Percentiles rank a stretch among this genome's conserved stretches.
Evolutionary conservation across 2,113 vertebrate genomes (phyloP).

Genomic region (Micronycteris hirsuta): DNA sequence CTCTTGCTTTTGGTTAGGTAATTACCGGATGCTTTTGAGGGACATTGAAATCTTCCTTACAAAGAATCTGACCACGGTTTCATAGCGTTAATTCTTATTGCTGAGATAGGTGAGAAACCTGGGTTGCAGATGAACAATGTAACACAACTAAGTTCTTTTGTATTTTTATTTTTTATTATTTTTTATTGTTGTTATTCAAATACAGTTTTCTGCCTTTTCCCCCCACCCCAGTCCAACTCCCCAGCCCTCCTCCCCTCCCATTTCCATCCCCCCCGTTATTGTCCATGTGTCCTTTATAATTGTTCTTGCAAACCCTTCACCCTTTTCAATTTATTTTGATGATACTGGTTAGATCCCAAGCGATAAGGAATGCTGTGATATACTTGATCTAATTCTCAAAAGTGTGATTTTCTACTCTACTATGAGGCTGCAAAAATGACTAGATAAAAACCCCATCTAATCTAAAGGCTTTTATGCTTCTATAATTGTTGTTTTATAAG

Average conservation of each 20-base stretch:
- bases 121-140: not conserved
- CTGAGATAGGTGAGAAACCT: not conserved
- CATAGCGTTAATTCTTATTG: not conserved
- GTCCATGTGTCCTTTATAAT: no score
- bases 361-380: not conserved
- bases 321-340: not conserved
- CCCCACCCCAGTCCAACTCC: no score
- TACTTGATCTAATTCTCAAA: not conserved
- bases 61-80: not conserved
- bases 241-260: no score
- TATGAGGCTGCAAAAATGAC: not conserved
- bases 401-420: not conserved
- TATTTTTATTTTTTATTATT: no score
- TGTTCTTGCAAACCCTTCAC: no score
- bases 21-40: conserved; percentile 43
- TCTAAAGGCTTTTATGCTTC: not conserved
- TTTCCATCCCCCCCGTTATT: no score
- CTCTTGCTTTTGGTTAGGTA: conserved; percentile 62
- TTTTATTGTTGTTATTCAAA: no score
- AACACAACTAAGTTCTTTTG: not conserved
- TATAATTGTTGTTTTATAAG: not conserved
- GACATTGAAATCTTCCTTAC: conserved; percentile 40
- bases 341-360: not conserved
- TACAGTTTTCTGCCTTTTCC: no score
- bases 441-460: not conserved